Percentiles rank a stretch among this genome's conserved stretches.
Evolutionary conservation across 1,140 invertebrate genomes (phyloP).

Genomic region (Eurosta solidaginis): DNA sequence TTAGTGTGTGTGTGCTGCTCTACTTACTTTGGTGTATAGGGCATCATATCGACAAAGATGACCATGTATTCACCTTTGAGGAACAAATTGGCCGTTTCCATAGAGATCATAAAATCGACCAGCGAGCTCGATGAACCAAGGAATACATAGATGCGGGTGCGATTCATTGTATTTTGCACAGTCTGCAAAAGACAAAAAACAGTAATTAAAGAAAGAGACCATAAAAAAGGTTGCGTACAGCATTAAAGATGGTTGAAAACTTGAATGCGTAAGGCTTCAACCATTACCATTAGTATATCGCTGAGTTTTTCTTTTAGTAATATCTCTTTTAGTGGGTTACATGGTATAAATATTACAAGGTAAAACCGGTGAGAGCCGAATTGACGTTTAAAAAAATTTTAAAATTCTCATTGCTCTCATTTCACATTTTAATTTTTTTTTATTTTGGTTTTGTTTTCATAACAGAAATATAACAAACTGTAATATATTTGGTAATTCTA

Average conservation of each 20-base stretch:
- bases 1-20: neutral
- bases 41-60: conserved; percentile 91
- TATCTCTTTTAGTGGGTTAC: no score
- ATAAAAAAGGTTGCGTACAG: neutral
- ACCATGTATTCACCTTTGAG: conserved; percentile 93
- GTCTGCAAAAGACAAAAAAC: conserved; percentile 58
- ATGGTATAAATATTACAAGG: no score
- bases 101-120: conserved; percentile 86
- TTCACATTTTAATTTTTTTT: no score
- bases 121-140: conserved; percentile 79
- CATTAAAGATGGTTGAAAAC: neutral
- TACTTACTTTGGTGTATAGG: conserved; percentile 66
- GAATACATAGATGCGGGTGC: conserved; percentile 91
- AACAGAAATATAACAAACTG: no score
- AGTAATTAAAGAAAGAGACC: neutral
- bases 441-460: no score
- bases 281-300: no score
- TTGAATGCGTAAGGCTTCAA: neutral
- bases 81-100: conserved; percentile 85
- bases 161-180: conserved; percentile 86
- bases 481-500: no score
- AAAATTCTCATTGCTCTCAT: no score
- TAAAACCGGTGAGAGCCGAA: no score
- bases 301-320: no score
- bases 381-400: no score